Evolutionary conservation across 2,797 vertebrate species (phyloP).

Genomic region (Scleropages formosus): DNA sequence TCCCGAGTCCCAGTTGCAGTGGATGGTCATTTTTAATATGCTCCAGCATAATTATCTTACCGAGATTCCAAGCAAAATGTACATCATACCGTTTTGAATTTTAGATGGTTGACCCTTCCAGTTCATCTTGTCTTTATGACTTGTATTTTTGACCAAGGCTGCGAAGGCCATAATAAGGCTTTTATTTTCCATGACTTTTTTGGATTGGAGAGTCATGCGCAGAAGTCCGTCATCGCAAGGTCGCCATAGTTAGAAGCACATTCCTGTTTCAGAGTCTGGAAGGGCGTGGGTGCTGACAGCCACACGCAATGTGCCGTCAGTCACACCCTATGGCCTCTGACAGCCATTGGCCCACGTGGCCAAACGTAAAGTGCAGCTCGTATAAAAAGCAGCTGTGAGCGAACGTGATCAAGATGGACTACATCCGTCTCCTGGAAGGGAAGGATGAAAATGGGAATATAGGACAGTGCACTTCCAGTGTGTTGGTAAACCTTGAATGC

Average conservation of each 20-base stretch:
- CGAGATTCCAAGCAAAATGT: too few species aligned
- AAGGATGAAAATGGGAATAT: too few species aligned
- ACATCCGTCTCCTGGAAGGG: too few species aligned
- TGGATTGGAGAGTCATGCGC: not conserved
- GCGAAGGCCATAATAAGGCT: not conserved
- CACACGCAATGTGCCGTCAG: slow-evolving; percentile 26
- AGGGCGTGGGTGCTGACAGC: slow-evolving; percentile 22
- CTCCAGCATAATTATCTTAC: not conserved
- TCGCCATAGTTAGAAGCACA: slow-evolving; percentile 24
- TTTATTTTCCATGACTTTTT: not conserved
- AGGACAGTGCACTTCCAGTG: too few species aligned
- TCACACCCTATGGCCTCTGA: slow-evolving; percentile 5
- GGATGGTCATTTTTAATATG: too few species aligned
- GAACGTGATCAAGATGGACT: too few species aligned
- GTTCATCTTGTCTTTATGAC: not conserved
- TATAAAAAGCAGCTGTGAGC: too few species aligned
- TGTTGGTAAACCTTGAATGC: not conserved
- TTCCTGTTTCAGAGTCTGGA: not conserved
- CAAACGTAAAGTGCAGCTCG: too few species aligned
- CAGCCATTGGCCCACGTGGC: not conserved
- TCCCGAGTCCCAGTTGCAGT: not conserved
- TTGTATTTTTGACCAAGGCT: not conserved
- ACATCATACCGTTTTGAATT: slow-evolving; percentile 8
- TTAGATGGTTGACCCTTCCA: not conserved
- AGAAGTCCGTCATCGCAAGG: slow-evolving; percentile 31